phyloP scores from a whole-genome alignment of 2,888 invertebrate genomes.

The Dione juno region DNA sequence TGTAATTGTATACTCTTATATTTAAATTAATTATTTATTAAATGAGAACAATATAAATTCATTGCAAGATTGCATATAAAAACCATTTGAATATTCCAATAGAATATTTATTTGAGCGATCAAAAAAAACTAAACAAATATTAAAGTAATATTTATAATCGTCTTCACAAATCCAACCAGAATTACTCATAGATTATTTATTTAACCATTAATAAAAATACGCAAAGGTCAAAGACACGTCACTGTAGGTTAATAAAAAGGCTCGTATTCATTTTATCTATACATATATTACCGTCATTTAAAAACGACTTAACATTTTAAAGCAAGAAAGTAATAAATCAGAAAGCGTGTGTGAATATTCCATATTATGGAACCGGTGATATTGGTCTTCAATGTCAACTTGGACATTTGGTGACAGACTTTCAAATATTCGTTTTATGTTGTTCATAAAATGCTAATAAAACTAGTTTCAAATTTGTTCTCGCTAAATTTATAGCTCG shows the following conservation, averaged over 20 bases:
- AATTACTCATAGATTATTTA: constrained; percentile 8
- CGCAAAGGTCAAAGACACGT: constrained; percentile 19
- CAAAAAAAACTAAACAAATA: background rate
- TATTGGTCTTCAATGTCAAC: constrained; percentile 48
- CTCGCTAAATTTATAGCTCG: constrained; percentile 69
- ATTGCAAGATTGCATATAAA: too few species aligned
- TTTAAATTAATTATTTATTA: too few species aligned
- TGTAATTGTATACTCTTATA: constrained; percentile 26
- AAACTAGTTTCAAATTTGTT: constrained; percentile 68
- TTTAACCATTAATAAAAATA: constrained; percentile 22
- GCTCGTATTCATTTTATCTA: constrained; percentile 7
- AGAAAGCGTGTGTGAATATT: constrained; percentile 47
- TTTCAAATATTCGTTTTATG: constrained; percentile 68
- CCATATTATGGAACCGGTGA: constrained; percentile 52
- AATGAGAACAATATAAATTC: background rate
- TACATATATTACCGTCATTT: constrained; percentile 28
- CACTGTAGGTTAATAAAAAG: constrained; percentile 6
- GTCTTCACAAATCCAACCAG: background rate
- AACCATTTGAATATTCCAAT: too few species aligned
- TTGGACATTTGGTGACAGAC: constrained; percentile 55
- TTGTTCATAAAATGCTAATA: constrained; percentile 77
- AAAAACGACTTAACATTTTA: constrained; percentile 36
- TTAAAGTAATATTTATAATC: constrained; percentile 3
- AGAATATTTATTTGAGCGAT: background rate
- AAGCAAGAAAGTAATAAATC: constrained; percentile 45